These are phyloP conservation scores for Forbesichthys agassizii DNA, from an alignment of 2,113 vertebrate species.

Conservation along the genomic window DNA sequence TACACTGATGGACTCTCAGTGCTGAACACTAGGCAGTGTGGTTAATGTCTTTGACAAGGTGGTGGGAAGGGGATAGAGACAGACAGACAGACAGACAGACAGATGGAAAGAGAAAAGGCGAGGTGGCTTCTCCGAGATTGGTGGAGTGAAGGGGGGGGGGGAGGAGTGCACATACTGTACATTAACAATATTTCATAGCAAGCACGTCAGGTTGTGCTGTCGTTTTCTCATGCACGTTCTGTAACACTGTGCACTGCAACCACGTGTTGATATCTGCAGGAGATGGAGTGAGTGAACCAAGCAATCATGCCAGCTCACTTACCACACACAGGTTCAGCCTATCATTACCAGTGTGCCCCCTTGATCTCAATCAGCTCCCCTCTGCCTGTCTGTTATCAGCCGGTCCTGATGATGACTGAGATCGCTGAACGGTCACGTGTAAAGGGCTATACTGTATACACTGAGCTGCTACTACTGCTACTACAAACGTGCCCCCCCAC, in stretches of 20 bases:
- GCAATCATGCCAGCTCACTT: constrained; percentile 18
- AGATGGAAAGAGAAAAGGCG: background rate
- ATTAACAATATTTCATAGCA: too few species aligned
- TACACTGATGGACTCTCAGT: constrained; percentile 10
- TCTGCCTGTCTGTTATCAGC: background rate
- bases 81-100: background rate
- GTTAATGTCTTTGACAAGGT: constrained; percentile 1
- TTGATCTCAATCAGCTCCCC: constrained; percentile 53
- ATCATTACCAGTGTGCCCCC: constrained; percentile 21
- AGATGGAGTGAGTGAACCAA: constrained; percentile 6
- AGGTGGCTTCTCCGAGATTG: too few species aligned
- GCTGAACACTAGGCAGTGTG: constrained; percentile 7
- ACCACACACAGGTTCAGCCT: constrained; percentile 4
- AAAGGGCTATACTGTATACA: background rate
- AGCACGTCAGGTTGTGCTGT: background rate
- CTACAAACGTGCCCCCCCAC: too few species aligned
- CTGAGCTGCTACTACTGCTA: too few species aligned
- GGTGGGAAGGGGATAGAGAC: background rate
- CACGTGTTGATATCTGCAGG: background rate
- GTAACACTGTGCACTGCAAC: too few species aligned
- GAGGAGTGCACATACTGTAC: background rate
- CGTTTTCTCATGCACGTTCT: background rate
- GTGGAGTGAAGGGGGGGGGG: too few species aligned
- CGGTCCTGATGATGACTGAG: constrained; percentile 20
- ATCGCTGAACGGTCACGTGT: too few species aligned